Evolutionary conservation across 92 coral and sea anemone genomes (phyloP).

Genomic region (Anthopleura xanthogrammica): DNA sequence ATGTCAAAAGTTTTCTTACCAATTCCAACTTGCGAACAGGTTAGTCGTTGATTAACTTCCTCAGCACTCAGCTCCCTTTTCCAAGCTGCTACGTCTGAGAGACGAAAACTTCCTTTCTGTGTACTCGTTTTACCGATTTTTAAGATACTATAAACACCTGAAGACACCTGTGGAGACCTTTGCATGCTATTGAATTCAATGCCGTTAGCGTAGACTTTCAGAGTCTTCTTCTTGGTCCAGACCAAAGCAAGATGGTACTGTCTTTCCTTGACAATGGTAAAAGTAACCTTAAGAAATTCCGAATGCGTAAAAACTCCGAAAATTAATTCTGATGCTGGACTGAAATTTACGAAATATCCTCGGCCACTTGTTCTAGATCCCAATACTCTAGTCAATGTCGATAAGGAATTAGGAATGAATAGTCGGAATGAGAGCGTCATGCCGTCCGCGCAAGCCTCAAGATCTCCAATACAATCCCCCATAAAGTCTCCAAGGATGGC

Average conservation of each 20-base stretch:
- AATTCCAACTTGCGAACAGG: constrained; percentile 36
- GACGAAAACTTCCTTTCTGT: neutral
- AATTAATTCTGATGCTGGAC: neutral
- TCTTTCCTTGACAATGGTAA: neutral
- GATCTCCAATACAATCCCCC: constrained; percentile 50
- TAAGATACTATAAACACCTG: neutral
- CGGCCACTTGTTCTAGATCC: constrained; percentile 18
- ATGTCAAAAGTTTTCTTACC: constrained; percentile 29
- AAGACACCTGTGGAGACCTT: neutral
- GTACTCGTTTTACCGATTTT: neutral
- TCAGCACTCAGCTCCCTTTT: constrained; percentile 29
- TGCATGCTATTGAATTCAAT: neutral
- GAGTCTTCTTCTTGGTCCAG: constrained; percentile 24
- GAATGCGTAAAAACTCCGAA: neutral
- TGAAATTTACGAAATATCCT: neutral
- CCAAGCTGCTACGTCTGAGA: constrained; percentile 43
- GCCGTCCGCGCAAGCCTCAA: constrained; percentile 51
- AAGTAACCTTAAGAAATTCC: neutral
- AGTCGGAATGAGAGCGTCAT: constrained; percentile 59
- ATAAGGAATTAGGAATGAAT: neutral
- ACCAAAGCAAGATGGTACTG: constrained; percentile 36
- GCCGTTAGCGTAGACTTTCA: constrained; percentile 4
- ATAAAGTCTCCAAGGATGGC: constrained; percentile 65
- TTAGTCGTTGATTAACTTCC: constrained; percentile 13
- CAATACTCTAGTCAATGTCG: constrained; percentile 6